Conservation (phyloP, 1,140 invertebrate genomes). For the Bicyclus anynana region DNA sequence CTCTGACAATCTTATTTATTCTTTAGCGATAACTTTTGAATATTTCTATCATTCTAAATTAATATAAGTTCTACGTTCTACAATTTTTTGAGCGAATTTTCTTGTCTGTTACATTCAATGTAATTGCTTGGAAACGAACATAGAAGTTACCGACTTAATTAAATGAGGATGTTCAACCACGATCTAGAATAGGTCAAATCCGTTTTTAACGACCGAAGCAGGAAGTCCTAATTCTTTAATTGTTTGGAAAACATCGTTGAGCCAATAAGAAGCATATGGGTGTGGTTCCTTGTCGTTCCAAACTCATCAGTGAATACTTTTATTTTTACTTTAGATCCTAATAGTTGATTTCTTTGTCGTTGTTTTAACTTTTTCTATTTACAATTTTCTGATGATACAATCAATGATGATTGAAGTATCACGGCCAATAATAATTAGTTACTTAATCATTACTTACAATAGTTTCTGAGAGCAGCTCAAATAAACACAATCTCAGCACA, state of each 20-base stretch:
- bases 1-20: too few species aligned
- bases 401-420: too few species aligned
- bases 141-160: neutral
- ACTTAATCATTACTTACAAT: too few species aligned
- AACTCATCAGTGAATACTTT: neutral
- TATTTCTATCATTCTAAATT: too few species aligned
- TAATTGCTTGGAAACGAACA: neutral
- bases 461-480: too few species aligned
- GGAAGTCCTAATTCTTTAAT: slow-evolving; percentile 62
- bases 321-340: neutral
- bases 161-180: slow-evolving; percentile 14
- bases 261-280: slow-evolving; percentile 21
- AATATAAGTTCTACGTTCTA: neutral
- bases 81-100: neutral
- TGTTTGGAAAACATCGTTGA: slow-evolving; percentile 44
- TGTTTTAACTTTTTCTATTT: too few species aligned
- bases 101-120: neutral
- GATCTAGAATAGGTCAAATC: slow-evolving; percentile 30
- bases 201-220: slow-evolving; percentile 30
- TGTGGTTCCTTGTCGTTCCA: slow-evolving; percentile 14
- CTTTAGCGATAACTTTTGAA: too few species aligned
- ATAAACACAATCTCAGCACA: too few species aligned
- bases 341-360: neutral
- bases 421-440: too few species aligned
- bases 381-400: too few species aligned